Base-by-base conservation (phyloP, 2,113 vertebrate genomes). In the Desmodus rotundus region DNA sequence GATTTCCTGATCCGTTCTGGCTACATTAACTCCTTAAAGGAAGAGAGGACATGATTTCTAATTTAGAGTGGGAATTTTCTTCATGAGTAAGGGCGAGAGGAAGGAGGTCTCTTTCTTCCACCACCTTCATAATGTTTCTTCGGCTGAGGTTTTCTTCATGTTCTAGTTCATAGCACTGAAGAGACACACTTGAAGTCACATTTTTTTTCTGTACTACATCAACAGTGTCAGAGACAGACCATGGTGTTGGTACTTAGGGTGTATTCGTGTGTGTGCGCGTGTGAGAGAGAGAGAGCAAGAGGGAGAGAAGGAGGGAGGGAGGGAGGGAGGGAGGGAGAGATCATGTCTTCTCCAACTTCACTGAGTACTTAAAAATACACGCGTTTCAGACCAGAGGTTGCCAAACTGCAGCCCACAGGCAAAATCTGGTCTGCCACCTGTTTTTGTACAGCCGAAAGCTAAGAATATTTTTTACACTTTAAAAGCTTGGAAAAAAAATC, bases 41-140 rank as follows among this genome's bases (percentile, higher is more conserved):
- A 76, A 76, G 47, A 45, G 36, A 96, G 47, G 84, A 61, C 43
- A 31, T 26, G 73, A 74, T 96, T 95, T 89, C 70, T 97, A 56
- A 83, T 50, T 91, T 12, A 1, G 84, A 78, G 0, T 31, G 0
- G 88, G 90, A 88, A 89, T 97, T 95, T 97, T 97, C 96, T 91
- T 94, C 41, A n/a, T 43, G 0, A 1, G 15, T 72, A 91, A 13
- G 26, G 16, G 10, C 0, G 4, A 10, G 45, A 76, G 41, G 36
- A 38, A 36, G 11, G 52, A 63, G 24, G 26, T 20, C 33, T 80
- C 28, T 89, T 77, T 63, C 14, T 52, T 61, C 50, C 33, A 5
- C 16, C 17, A 24, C 4, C 5, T 11, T 54, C 7, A 0, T 26
- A 2, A 36, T 17, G 16, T 65, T 83, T 56, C 41, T 26, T 38